phyloP scores from a whole-genome alignment of 2,888 invertebrate species.

The Lagria hirta region DNA sequence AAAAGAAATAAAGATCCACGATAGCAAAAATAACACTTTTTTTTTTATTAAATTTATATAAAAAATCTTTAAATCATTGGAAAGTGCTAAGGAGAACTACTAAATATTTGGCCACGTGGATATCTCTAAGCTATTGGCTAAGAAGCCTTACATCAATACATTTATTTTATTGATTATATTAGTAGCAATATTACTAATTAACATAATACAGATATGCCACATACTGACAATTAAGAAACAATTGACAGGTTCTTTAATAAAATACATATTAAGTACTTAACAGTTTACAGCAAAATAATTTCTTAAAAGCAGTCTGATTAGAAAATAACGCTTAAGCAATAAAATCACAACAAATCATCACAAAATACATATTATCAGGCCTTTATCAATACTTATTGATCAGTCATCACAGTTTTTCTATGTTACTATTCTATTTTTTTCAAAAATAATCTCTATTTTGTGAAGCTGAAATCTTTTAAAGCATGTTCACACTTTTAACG shows the following conservation, averaged over 20 bases:
- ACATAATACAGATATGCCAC: slow-evolving; percentile 44
- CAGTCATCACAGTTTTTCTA: too few relatives aligned
- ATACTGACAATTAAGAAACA: slow-evolving; percentile 29
- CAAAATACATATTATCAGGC: slow-evolving; percentile 19
- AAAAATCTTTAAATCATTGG: slow-evolving; percentile 22
- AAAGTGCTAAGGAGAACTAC: slow-evolving; percentile 36
- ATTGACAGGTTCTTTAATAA: slow-evolving; percentile 10
- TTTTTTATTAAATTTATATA: too few relatives aligned
- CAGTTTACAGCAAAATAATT: slow-evolving; percentile 13
- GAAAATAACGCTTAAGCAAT: slow-evolving; percentile 24
- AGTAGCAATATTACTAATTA: slow-evolving; percentile 40
- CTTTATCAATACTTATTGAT: slow-evolving; percentile 14
- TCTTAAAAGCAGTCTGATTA: slow-evolving; percentile 16
- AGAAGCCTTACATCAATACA: slow-evolving; percentile 54
- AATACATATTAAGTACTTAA: slow-evolving; percentile 15
- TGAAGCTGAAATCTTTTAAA: too few relatives aligned
- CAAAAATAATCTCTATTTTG: too few relatives aligned
- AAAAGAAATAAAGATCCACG: slow-evolving; percentile 43
- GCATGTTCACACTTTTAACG: too few relatives aligned
- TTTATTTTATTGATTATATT: slow-evolving; percentile 44
- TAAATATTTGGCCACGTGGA: slow-evolving; percentile 53
- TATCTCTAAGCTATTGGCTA: slow-evolving; percentile 52
- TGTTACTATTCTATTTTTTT: too few relatives aligned
- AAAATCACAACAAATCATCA: slow-evolving; percentile 28
- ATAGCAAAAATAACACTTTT: slow-evolving; percentile 34